A percentile compares a stretch with the other conserved stretches of the same genome.
Conservation (phyloP, 2,888 invertebrate species). For the Idaea aversata region DNA sequence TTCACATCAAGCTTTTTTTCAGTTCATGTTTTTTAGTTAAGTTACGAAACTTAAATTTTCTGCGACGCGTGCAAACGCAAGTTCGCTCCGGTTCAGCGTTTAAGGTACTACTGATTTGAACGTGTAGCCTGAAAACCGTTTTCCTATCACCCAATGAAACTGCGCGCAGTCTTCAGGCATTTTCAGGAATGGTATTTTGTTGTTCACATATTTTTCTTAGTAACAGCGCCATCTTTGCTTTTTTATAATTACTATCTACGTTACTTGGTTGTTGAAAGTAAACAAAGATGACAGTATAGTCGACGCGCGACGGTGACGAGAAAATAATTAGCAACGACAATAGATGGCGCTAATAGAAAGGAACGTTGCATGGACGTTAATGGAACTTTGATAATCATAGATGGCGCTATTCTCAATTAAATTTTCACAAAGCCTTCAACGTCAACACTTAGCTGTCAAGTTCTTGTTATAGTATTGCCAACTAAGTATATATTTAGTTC, state of each 20-base stretch:
- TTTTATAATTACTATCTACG: not conserved
- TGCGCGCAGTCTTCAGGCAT: slow-evolving; percentile 67
- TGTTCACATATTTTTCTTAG: slow-evolving; percentile 21
- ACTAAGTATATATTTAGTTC: not conserved
- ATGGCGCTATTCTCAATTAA: too few relatives aligned
- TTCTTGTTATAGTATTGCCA: not conserved
- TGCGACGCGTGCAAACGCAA: slow-evolving; percentile 26
- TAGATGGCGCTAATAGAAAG: slow-evolving; percentile 4
- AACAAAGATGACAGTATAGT: not conserved
- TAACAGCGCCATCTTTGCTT: slow-evolving; percentile 35
- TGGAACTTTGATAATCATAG: too few relatives aligned
- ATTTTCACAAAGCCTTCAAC: not conserved
- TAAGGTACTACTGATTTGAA: slow-evolving; percentile 62
- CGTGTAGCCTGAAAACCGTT: slow-evolving; percentile 52
- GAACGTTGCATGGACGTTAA: too few relatives aligned
- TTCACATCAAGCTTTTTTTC: slow-evolving; percentile 8
- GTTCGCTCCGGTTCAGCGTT: slow-evolving; percentile 48
- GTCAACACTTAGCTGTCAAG: slow-evolving; percentile 24
- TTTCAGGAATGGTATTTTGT: slow-evolving; percentile 61
- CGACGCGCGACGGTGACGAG: not conserved
- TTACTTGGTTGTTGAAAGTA: not conserved
- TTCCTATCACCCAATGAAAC: slow-evolving; percentile 52
- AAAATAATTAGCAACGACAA: not conserved
- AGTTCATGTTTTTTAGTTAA: slow-evolving; percentile 30
- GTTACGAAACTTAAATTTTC: slow-evolving; percentile 55